phyloP scores from a whole-genome alignment of 2,797 vertebrate genomes.

The Galagoides demidoff region DNA sequence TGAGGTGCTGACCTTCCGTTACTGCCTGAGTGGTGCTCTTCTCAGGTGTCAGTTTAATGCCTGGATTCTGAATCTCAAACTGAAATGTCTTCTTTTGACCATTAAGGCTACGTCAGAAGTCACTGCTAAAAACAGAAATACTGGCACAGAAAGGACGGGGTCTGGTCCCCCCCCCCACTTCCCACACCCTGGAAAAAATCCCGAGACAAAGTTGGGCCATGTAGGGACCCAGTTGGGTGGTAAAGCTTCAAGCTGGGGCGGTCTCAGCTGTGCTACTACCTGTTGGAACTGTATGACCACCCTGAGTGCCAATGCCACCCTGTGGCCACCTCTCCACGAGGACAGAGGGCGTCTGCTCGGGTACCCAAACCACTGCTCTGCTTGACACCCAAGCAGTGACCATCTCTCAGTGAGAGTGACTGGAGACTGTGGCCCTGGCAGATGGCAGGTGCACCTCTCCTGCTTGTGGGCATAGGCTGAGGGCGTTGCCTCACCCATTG shows the following conservation, averaged over 20 bases:
- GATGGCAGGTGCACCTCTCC: background rate
- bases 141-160: background rate
- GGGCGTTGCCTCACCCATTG: too few species aligned
- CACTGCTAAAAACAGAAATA: conserved; percentile 33
- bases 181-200: conserved; percentile 71
- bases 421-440: background rate
- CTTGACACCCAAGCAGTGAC: background rate
- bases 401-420: background rate
- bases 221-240: too few species aligned
- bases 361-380: background rate
- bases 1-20: background rate
- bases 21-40: background rate
- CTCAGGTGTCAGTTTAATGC: background rate
- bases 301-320: background rate
- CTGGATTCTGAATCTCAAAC: conserved; percentile 27
- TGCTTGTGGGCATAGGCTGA: background rate
- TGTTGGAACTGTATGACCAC: background rate
- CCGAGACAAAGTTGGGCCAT: background rate
- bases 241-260: background rate
- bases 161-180: too few species aligned
- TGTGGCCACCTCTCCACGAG: background rate
- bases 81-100: conserved; percentile 63
- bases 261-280: fast-evolving
- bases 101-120: conserved; percentile 47
- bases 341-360: background rate